A percentile compares a stretch with the other conserved stretches of the same genome.
Conservation (phyloP, 2,113 vertebrate species). For the Pogonocichla stellata region DNA sequence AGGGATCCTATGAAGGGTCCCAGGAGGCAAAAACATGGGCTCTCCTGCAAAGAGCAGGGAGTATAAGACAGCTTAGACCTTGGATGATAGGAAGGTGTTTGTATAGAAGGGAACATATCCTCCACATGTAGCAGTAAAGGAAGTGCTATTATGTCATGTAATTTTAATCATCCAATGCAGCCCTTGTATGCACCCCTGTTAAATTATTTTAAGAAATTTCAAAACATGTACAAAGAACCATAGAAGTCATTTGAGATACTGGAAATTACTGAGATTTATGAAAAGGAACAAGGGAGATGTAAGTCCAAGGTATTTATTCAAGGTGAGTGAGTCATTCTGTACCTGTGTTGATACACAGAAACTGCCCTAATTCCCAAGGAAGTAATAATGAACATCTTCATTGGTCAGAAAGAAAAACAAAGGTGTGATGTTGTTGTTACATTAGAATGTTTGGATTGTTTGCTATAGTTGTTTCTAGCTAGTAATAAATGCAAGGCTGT, state of each 20-base stretch:
- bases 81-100: neutral
- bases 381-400: neutral
- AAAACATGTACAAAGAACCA: neutral
- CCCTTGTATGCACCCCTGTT: neutral
- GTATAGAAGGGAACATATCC: neutral
- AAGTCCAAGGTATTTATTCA: neutral
- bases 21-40: neutral
- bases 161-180: too few relatives aligned
- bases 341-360: neutral
- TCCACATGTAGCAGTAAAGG: rapidly evolving
- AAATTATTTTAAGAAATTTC: neutral
- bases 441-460: neutral
- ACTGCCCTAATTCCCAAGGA: neutral
- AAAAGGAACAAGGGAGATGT: neutral
- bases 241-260: neutral
- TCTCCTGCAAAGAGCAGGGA: neutral
- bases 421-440: neutral
- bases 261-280: neutral
- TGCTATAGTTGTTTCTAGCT: neutral
- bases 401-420: neutral
- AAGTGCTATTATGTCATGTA: neutral
- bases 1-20: neutral
- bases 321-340: neutral
- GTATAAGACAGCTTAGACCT: neutral
- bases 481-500: neutral